phyloP scores from a whole-genome alignment of 2,797 vertebrate species.

The Arvicola amphibius region DNA sequence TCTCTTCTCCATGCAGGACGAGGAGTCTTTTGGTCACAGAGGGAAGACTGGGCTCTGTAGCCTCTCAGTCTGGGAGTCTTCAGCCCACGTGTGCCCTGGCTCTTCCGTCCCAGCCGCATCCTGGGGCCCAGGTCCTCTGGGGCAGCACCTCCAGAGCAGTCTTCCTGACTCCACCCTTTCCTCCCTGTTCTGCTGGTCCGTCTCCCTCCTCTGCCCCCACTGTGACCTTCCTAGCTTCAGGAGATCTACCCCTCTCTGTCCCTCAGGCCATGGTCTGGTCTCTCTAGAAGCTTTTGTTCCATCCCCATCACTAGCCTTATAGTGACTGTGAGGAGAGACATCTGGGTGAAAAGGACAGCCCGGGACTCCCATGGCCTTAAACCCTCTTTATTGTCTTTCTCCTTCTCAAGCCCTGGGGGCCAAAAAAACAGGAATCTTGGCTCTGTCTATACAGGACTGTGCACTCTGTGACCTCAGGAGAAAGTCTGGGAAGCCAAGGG shows the following conservation, averaged over 20 bases:
- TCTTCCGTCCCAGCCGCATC: background rate
- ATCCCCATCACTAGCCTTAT: background rate
- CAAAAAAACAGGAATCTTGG: background rate
- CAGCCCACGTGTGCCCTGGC: accelerated
- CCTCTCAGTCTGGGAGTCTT: background rate
- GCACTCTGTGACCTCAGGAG: background rate
- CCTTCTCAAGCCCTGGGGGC: background rate
- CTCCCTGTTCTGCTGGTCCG: too few species aligned
- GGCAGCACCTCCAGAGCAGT: background rate
- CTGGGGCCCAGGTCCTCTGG: too few species aligned
- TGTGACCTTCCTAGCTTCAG: background rate
- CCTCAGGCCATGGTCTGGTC: background rate
- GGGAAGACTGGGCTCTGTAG: background rate
- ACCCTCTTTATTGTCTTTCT: background rate
- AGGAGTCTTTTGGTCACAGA: background rate
- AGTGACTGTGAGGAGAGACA: background rate
- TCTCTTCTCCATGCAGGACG: background rate
- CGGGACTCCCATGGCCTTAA: background rate
- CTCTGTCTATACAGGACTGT: background rate
- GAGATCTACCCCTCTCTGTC: background rate
- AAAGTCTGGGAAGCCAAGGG: background rate
- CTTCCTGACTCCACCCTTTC: too few species aligned
- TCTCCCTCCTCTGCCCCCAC: background rate
- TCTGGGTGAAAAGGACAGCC: too few species aligned
- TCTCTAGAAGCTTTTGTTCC: background rate